Evolutionary conservation across 2,888 invertebrate species (phyloP).

Genomic region (Pseudococcus viburni): DNA sequence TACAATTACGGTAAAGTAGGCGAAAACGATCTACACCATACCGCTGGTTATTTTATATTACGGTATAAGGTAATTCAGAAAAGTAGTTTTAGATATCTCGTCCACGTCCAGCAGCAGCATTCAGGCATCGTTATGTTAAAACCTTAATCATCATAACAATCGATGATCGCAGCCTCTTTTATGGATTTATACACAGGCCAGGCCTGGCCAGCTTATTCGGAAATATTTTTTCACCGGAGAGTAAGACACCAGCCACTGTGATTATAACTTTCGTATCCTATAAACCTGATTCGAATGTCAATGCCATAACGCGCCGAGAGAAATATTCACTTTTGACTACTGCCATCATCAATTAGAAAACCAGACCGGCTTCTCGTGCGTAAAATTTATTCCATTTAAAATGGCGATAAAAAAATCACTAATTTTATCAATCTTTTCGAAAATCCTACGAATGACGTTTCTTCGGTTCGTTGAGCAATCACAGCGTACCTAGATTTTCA

Average conservation of each 20-base stretch:
- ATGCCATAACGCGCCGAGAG: conserved; percentile 20
- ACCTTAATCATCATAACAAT: conserved; percentile 42
- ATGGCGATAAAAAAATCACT: too few species aligned
- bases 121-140: not conserved
- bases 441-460: not conserved
- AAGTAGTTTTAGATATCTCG: conserved; percentile 30
- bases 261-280: conserved; percentile 18
- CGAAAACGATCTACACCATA: not conserved
- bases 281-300: conserved; percentile 25
- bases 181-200: not conserved
- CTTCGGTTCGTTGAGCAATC: not conserved
- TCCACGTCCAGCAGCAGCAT: not conserved
- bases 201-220: not conserved
- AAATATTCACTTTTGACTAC: conserved; percentile 6
- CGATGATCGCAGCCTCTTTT: conserved; percentile 2
- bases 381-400: conserved; percentile 7
- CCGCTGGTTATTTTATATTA: conserved; percentile 32
- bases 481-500: not conserved
- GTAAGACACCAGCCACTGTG: not conserved
- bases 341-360: conserved; percentile 12
- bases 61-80: conserved; percentile 41
- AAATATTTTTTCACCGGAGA: conserved; percentile 5
- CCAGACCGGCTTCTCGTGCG: conserved; percentile 12
- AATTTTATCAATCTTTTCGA: too few species aligned
- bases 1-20: conserved; percentile 44